Evolutionary conservation across 2,888 invertebrate species (phyloP).

Genomic region (Platypus cylindrus): DNA sequence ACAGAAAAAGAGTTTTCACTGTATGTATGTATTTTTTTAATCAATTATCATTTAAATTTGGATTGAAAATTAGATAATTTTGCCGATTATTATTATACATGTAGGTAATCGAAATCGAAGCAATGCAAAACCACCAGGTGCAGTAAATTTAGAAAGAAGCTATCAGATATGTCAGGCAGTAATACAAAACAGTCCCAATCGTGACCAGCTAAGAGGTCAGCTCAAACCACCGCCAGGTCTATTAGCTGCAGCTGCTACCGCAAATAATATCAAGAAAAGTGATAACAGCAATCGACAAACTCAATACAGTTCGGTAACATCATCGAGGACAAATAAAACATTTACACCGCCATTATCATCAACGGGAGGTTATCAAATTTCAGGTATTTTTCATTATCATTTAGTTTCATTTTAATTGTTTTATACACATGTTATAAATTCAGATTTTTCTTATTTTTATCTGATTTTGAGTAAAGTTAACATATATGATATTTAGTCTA

Average conservation of each 20-base stretch:
- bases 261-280: slow-evolving; percentile 37
- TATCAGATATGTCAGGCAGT: slow-evolving; percentile 89
- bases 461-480: no score
- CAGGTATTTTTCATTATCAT: no score
- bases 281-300: slow-evolving; percentile 30
- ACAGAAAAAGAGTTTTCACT: no score
- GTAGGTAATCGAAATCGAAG: slow-evolving; percentile 35
- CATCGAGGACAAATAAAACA: slow-evolving; percentile 31
- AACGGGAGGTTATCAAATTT: slow-evolving; percentile 26
- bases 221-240: slow-evolving; percentile 75
- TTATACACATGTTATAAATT: slow-evolving; percentile 2
- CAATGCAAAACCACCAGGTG: slow-evolving; percentile 75
- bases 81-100: no score
- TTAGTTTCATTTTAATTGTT: no score
- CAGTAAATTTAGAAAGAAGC: slow-evolving; percentile 85
- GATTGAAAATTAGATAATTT: no score
- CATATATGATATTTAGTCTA: no score
- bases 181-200: slow-evolving; percentile 88
- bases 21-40: no score
- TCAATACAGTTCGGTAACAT: slow-evolving; percentile 35
- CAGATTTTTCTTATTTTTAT: neutral
- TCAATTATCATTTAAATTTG: no score
- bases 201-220: slow-evolving; percentile 75
- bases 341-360: slow-evolving; percentile 34
- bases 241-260: slow-evolving; percentile 46